These are phyloP conservation scores for Sturnus vulgaris DNA, from an alignment of 2,113 vertebrate species.

Conservation along the genomic window DNA sequence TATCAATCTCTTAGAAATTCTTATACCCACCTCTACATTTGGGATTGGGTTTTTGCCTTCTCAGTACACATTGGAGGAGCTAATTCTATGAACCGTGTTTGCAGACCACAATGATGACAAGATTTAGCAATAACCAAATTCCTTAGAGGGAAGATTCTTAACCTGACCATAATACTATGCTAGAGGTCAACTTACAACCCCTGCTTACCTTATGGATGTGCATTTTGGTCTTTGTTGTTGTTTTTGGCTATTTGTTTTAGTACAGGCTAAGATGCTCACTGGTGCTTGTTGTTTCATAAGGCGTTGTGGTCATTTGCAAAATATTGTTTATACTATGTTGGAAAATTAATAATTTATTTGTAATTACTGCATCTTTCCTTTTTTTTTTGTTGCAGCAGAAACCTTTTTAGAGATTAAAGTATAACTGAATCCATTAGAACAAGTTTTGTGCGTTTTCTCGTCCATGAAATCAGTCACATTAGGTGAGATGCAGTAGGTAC, in stretches of 20 bases:
- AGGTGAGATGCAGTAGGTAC: not conserved
- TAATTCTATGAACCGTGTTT: not conserved
- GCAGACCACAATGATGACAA: not conserved
- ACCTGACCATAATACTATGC: fast-evolving
- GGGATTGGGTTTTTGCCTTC: not conserved
- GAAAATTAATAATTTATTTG: not conserved
- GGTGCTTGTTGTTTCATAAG: not conserved
- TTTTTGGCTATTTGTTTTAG: not conserved
- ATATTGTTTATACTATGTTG: not conserved
- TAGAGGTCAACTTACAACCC: not conserved
- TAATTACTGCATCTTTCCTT: not conserved
- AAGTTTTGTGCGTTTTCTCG: not conserved
- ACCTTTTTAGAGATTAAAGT: not conserved
- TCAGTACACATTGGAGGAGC: not conserved
- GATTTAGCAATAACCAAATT: not conserved
- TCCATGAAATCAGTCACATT: not conserved
- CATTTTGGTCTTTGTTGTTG: not conserved
- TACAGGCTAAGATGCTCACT: not conserved
- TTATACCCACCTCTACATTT: not conserved
- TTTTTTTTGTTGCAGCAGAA: not conserved
- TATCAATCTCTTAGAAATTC: not conserved
- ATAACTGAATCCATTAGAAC: not conserved
- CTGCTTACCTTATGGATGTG: not conserved
- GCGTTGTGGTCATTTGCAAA: not conserved
- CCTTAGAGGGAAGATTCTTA: not conserved